A percentile compares a stretch with the other conserved stretches of the same genome.
These are phyloP conservation scores for Diuraphis noxia DNA, from an alignment of 1,140 invertebrate genomes.

Conservation along the genomic window DNA sequence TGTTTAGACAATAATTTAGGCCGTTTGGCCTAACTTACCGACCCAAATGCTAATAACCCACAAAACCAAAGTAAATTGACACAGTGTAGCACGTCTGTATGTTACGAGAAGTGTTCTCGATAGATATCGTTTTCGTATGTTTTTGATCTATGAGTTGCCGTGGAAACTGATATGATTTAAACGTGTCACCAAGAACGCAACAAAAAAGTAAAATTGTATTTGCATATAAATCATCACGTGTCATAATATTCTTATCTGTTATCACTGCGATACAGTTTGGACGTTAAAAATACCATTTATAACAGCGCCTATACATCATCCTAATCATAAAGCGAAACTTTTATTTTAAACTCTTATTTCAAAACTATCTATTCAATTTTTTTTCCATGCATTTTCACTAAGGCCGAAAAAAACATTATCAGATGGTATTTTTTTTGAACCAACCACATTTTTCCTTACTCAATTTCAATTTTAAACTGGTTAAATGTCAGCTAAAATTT, in stretches of 20 bases:
- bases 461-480: background rate
- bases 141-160: background rate
- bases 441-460: too few relatives aligned
- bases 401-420: background rate
- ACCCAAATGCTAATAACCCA: background rate
- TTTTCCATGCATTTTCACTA: background rate
- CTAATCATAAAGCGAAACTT: background rate
- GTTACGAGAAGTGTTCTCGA: background rate
- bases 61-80: background rate
- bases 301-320: background rate
- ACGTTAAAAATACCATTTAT: background rate
- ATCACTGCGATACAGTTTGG: background rate
- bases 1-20: background rate
- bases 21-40: too few relatives aligned
- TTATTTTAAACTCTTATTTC: too few relatives aligned
- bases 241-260: background rate
- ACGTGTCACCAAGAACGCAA: background rate
- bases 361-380: background rate
- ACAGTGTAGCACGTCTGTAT: background rate
- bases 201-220: background rate
- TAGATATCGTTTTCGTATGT: background rate
- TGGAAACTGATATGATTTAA: background rate
- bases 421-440: too few relatives aligned
- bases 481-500: background rate
- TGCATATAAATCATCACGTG: background rate